These are phyloP conservation scores for Baryphthengus martii DNA, from an alignment of 2,113 vertebrate genomes.

Conservation along the genomic window DNA sequence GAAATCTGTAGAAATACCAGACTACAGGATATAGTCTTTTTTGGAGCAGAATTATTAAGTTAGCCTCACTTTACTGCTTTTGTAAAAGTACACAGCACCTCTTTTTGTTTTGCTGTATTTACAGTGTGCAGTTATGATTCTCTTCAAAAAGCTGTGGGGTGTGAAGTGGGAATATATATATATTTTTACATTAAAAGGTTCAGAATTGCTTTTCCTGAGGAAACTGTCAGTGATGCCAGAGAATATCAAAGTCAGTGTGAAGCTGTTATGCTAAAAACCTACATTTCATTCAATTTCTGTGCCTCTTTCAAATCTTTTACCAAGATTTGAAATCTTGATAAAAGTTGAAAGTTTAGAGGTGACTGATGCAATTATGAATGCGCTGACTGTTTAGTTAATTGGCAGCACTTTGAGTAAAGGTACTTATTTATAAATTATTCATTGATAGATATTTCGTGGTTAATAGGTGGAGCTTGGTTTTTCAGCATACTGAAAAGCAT, in stretches of 20 bases:
- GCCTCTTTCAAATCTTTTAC: neutral
- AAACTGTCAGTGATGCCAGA: neutral
- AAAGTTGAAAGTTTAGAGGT: constrained; percentile 46
- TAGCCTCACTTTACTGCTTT: neutral
- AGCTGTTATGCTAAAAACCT: neutral
- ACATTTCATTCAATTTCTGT: neutral
- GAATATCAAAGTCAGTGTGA: constrained; percentile 16
- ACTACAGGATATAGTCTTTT: neutral
- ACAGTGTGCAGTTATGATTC: neutral
- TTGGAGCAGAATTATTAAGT: neutral
- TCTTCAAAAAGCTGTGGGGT: constrained; percentile 45
- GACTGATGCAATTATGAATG: constrained; percentile 15
- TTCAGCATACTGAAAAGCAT: constrained; percentile 27
- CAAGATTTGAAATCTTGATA: neutral
- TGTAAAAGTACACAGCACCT: neutral
- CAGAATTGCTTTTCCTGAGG: constrained; percentile 19
- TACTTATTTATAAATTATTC: constrained; percentile 60
- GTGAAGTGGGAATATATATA: constrained; percentile 35
- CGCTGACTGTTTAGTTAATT: constrained; percentile 48
- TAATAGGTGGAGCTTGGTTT: constrained; percentile 28
- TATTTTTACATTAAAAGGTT: constrained; percentile 39
- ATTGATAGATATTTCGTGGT: constrained; percentile 36
- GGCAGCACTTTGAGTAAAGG: constrained; percentile 52
- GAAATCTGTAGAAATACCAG: neutral
- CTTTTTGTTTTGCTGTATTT: constrained; percentile 40